Conservation (phyloP, 2,113 vertebrate species). For the Limanda limanda region DNA sequence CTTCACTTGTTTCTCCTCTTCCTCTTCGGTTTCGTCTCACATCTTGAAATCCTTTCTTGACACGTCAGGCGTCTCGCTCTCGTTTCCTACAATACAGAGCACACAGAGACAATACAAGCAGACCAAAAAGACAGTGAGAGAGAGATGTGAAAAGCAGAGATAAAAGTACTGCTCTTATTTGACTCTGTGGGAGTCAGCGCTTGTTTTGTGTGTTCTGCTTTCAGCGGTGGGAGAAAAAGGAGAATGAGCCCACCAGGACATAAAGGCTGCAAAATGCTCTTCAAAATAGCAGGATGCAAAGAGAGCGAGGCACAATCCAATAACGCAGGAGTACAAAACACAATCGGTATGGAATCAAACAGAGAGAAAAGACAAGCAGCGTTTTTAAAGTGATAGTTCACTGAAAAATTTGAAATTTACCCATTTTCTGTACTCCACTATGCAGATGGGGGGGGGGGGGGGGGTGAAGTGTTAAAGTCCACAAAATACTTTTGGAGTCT, state of each 20-base stretch:
- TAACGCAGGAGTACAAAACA: constrained; percentile 3
- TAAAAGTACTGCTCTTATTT: constrained; percentile 32
- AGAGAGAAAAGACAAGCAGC: background rate
- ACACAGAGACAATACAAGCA: constrained; percentile 26
- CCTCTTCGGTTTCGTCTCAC: constrained; percentile 7
- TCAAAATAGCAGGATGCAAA: constrained; percentile 14
- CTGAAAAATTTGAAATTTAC: background rate
- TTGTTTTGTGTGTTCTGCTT: constrained; percentile 27
- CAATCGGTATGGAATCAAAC: background rate
- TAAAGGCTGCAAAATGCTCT: constrained; percentile 22
- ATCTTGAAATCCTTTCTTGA: constrained; percentile 6
- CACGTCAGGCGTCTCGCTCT: constrained; percentile 5
- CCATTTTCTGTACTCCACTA: too few relatives aligned
- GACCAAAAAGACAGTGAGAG: background rate
- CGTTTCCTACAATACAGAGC: constrained; percentile 4
- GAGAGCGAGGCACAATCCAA: background rate
- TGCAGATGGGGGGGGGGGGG: too few relatives aligned
- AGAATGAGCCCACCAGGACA: constrained; percentile 15
- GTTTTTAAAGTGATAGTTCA: background rate
- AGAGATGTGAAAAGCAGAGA: background rate
- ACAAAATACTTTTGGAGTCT: too few relatives aligned
- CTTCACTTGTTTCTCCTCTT: background rate
- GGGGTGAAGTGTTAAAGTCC: too few relatives aligned
- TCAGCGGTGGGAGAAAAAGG: constrained; percentile 16
- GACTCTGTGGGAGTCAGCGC: constrained; percentile 15